Percentiles rank a stretch among this genome's conserved stretches.
Evolutionary conservation across 1,140 invertebrate genomes (phyloP).

Genomic region (Bombus cullumanus): DNA sequence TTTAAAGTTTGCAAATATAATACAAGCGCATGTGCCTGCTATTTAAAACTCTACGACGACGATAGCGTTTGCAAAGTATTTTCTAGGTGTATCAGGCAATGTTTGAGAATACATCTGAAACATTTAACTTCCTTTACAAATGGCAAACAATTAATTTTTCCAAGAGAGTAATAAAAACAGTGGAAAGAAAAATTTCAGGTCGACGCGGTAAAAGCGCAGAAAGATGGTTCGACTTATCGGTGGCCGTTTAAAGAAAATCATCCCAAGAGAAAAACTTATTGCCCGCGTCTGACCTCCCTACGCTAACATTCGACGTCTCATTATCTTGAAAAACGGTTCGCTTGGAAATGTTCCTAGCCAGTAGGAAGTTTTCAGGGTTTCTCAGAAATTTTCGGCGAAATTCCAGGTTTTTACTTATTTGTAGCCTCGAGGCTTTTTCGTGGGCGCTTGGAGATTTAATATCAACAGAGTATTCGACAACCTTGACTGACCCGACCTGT

Average conservation of each 20-base stretch:
- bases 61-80: background rate
- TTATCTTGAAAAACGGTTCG: constrained; percentile 29
- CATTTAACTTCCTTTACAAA: rapidly evolving
- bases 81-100: background rate
- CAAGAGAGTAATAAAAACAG: background rate
- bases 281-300: background rate
- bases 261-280: background rate
- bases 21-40: no score
- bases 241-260: constrained; percentile 5
- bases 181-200: background rate
- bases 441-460: constrained; percentile 43
- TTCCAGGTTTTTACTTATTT: constrained; percentile 33
- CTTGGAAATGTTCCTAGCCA: background rate
- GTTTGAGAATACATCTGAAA: background rate
- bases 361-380: background rate
- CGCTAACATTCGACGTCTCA: background rate
- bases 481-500: constrained; percentile 13
- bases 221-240: background rate
- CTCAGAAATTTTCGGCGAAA: background rate
- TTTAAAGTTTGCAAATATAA: background rate
- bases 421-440: background rate
- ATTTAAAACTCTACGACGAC: no score
- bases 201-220: background rate
- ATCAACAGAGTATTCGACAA: constrained; percentile 44
- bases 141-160: background rate